Evolutionary conservation across 2,888 invertebrate genomes (phyloP), one percentile per base, ranked within the genome.

Genomic region (Watsonalla binaria): DNA sequence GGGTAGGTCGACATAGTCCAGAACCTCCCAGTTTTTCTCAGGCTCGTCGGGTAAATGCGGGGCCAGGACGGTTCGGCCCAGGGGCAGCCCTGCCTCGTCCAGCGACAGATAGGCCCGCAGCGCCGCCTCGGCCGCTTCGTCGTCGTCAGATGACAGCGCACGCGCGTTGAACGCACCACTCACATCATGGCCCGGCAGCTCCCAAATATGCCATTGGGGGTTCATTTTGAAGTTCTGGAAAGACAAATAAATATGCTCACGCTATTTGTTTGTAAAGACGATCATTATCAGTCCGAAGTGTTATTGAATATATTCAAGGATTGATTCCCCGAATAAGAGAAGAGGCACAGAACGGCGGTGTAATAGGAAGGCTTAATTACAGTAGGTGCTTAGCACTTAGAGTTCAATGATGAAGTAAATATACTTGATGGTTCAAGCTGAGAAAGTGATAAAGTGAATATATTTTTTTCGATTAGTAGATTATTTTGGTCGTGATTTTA

Each of bases 91-190:
- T 45, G 92, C 84, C 0, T 90, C 76, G 59, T 92, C 92, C 51
- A 95, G 71, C 0, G 94, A 93, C 34, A 94, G 84, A 76, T 94
- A 95, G 34, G 92, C 86, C 15, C 92, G 83, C 51, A 94, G 78
- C 5, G 92, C 89, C 35, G 89, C 88, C 0, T 91, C 85, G 2
- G 91, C 81, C 13, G 67, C 74, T 0, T 92, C 93, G 60, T 93
- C 92, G 0, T 89, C 80, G 6, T 92, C 91, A 5, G 87, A 76
- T 2, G 80, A 70, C 51, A 67, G 81, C 54, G 73, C 89, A 56
- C 92, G 82, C 0, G 95, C 95, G 72, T 95, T 95, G 78, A 94
- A 94, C 0, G 93, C 79, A 15, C 94, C 90, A 0, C 91, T 89
- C 13, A 93, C 78, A 62, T 94, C 93, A 50, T 92, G 91, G 48